Conservation (phyloP, 2,797 vertebrate genomes). For the Nasua narica region DNA sequence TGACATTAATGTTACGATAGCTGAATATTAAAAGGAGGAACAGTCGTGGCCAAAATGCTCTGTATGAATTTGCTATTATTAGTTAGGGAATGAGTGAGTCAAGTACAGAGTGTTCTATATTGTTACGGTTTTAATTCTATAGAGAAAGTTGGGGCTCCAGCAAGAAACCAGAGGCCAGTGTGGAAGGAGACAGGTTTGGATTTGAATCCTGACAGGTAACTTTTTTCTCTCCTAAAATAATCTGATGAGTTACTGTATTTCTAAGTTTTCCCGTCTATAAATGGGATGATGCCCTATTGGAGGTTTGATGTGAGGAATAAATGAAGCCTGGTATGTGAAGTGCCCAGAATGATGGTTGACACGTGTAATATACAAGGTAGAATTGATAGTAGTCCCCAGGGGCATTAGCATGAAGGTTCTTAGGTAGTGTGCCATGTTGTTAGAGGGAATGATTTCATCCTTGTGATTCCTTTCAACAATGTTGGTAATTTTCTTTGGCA, state of each 20-base stretch:
- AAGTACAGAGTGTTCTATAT: background rate
- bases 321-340: background rate
- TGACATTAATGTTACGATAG: background rate
- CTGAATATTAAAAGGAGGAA: background rate
- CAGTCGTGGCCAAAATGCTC: background rate
- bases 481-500: background rate
- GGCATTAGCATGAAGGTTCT: background rate
- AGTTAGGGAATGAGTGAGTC: background rate
- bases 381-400: background rate
- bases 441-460: background rate
- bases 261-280: background rate
- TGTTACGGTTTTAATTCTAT: background rate
- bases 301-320: background rate
- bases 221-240: background rate
- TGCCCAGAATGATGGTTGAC: background rate
- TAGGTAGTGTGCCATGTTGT: background rate
- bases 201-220: background rate
- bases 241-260: background rate
- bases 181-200: background rate
- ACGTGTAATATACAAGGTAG: background rate
- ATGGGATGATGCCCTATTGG: background rate
- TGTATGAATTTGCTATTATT: background rate
- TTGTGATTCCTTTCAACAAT: background rate
- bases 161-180: background rate
- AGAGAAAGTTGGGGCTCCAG: background rate